Conservation (phyloP, 2,888 invertebrate genomes). For the Hirtodrosophila alboralis region DNA sequence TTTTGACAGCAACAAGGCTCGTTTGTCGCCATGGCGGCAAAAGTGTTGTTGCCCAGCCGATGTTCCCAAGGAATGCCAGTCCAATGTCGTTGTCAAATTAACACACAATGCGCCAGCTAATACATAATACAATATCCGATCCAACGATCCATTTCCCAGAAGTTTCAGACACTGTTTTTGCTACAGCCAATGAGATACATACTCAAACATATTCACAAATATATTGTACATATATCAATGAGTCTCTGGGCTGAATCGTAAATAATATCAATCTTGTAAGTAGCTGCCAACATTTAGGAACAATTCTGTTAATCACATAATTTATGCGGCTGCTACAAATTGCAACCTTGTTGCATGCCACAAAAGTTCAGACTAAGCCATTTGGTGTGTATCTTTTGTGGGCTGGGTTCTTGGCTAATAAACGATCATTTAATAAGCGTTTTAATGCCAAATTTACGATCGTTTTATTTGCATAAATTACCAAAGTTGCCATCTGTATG, state of each 20-base stretch:
- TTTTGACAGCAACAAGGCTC: slow-evolving; percentile 76
- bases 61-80: slow-evolving; percentile 60
- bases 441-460: slow-evolving; percentile 82
- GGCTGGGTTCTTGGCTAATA: slow-evolving; percentile 55
- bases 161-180: slow-evolving; percentile 60
- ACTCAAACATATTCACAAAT: slow-evolving; percentile 1
- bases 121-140: slow-evolving; percentile 71
- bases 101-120: slow-evolving; percentile 75
- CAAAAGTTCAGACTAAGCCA: slow-evolving; percentile 38
- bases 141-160: slow-evolving; percentile 58
- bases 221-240: slow-evolving; percentile 29
- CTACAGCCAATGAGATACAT: slow-evolving; percentile 7
- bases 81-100: slow-evolving; percentile 64
- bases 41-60: slow-evolving; percentile 59
- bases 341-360: slow-evolving; percentile 67
- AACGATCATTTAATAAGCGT: slow-evolving; percentile 79
- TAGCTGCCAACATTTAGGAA: slow-evolving; percentile 72
- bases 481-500: slow-evolving; percentile 74
- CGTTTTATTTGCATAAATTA: slow-evolving; percentile 82
- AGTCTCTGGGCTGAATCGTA: slow-evolving; percentile 37
- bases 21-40: slow-evolving; percentile 65
- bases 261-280: slow-evolving; percentile 68
- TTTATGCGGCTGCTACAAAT: slow-evolving; percentile 71
- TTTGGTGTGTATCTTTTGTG: slow-evolving; percentile 5
- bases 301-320: slow-evolving; percentile 75